Evolutionary conservation across 2,797 vertebrate species (phyloP).

Genomic region (Tarsius wallacei): DNA sequence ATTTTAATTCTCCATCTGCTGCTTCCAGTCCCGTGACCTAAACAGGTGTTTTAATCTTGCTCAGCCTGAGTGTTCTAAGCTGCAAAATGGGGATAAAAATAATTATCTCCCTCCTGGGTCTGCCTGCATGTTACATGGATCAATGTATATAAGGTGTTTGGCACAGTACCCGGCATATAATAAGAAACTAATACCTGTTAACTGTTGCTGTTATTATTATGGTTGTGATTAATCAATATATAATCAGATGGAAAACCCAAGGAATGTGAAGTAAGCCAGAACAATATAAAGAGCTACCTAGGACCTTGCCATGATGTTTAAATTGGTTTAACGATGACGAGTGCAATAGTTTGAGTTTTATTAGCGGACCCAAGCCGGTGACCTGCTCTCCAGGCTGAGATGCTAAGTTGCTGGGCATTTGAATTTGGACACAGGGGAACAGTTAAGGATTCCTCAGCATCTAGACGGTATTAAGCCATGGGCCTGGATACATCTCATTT

Average conservation of each 20-base stretch:
- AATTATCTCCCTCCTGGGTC: background rate
- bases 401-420: background rate
- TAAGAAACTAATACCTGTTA: background rate
- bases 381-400: background rate
- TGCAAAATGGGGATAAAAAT: slow-evolving; percentile 39
- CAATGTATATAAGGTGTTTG: background rate
- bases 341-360: background rate
- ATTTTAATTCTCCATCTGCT: slow-evolving; percentile 2
- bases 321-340: background rate
- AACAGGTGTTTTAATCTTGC: background rate
- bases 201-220: background rate
- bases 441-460: background rate
- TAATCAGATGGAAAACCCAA: background rate
- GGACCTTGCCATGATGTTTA: background rate
- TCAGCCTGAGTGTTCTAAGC: background rate
- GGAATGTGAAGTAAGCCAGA: background rate
- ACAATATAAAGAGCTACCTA: background rate
- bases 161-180: background rate
- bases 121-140: background rate
- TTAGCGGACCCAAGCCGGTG: background rate
- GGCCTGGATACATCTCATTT: background rate
- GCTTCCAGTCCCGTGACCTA: background rate
- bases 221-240: background rate
- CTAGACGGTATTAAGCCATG: background rate
- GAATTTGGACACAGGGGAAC: background rate